A percentile compares a stretch with the other conserved stretches of the same genome.
phyloP scores from a whole-genome alignment of 2,888 invertebrate genomes.

The Pterobdella sp. region DNA sequence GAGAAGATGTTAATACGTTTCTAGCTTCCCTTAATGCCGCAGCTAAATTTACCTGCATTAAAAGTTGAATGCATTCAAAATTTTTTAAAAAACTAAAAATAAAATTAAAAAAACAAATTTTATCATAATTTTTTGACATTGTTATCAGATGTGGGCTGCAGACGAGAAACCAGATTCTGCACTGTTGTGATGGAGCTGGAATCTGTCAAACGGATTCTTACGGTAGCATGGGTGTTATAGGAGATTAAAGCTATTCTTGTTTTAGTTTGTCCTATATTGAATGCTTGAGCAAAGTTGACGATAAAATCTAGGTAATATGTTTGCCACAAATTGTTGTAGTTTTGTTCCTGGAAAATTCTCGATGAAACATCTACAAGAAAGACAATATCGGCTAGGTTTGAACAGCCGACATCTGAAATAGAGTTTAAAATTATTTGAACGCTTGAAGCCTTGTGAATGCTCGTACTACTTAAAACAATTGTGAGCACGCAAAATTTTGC shows the following conservation, averaged over 20 bases:
- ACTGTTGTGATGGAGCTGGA: not conserved
- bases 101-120: no score
- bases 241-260: constrained; percentile 23
- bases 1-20: not conserved
- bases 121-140: no score
- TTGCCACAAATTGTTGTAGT: constrained; percentile 29
- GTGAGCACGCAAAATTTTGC: not conserved
- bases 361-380: constrained; percentile 35
- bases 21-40: not conserved
- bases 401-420: constrained; percentile 31
- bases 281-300: constrained; percentile 18
- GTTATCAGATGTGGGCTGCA: constrained; percentile 24
- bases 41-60: not conserved
- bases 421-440: not conserved
- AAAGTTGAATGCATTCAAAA: no score
- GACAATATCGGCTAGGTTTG: constrained; percentile 31
- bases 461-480: not conserved
- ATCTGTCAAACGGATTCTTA: constrained; percentile 6
- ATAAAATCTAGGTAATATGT: constrained; percentile 30
- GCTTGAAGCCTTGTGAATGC: not conserved
- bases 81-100: no score
- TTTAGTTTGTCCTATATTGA: constrained; percentile 11
- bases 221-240: constrained; percentile 15
- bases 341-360: constrained; percentile 22
- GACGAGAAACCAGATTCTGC: not conserved